Evolutionary conservation across 2,888 invertebrate genomes (phyloP), one percentile per base, ranked within the genome.

Genomic region (Molorchus minor): DNA sequence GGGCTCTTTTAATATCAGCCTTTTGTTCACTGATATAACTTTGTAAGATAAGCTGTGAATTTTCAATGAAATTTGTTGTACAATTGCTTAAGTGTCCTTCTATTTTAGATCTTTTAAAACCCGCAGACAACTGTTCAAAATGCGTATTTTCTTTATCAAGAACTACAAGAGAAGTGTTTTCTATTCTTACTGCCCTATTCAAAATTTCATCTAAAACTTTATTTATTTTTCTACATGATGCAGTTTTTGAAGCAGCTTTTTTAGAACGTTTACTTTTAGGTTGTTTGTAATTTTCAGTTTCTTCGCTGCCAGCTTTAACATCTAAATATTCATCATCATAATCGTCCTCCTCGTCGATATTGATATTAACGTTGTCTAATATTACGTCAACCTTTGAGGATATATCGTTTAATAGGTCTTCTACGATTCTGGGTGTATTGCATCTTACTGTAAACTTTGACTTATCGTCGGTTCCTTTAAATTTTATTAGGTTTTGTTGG

Each of bases 331-430:
- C 71, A 15, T 63, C 68, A 13, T 73, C 69, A n/a, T 68, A 65
- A 15, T 69, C 71, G 16, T 67, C 56, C 25, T 74, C 72, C 13
- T 71, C 71, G 13, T 63, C 65, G 12, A 67, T 56, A 13, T 73
- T 70, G 30, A 69, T 70, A 54, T 65, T 68, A 33, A 76, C 59
- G 52, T 73, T 77, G 68, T 82, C 81, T 61, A 79, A 79, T 38
- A 82, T 79, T n/a, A 79, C 70, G 64, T 81, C 81, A 15, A 81
- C 78, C 67, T 81, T 81, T 5, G 80, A 77, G 1, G 81, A 75
- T 12, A 81, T 75, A 61, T 81, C 80, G 15, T 75, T 73, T n/a
- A 81, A 63, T 30, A 79, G 57, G 21, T 79, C 78, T 64, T 80
- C 79, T 1, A 79, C 67, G 15, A 71, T 57, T 30, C 72, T 74